Evolutionary conservation across 2,797 vertebrate species (phyloP).

Genomic region (Enoplosus armatus): DNA sequence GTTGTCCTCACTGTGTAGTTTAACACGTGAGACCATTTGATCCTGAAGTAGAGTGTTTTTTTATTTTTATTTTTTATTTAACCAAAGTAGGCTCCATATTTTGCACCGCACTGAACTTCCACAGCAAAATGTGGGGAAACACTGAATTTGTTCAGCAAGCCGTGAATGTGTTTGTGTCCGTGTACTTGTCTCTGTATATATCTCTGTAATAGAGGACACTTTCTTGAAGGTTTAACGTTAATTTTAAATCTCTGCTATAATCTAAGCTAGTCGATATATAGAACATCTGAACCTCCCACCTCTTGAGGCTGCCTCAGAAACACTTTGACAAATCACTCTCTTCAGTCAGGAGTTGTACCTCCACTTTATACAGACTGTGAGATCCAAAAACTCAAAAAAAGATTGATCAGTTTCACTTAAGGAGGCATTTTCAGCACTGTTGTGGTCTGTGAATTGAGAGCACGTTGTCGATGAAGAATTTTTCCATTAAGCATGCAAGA

Average conservation of each 20-base stretch:
- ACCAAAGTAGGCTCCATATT: background rate
- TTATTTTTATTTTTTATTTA: too few relatives aligned
- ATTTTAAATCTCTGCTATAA: background rate
- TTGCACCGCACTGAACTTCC: background rate
- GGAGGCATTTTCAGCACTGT: background rate
- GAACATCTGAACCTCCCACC: background rate
- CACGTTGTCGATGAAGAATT: background rate
- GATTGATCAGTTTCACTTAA: background rate
- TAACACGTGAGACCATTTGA: background rate
- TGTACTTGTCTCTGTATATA: conserved; percentile 32
- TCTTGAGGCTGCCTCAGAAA: background rate
- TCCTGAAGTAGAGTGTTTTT: background rate
- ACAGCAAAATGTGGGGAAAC: conserved; percentile 31
- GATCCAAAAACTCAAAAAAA: background rate
- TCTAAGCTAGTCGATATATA: background rate
- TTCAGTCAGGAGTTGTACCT: background rate
- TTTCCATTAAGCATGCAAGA: background rate
- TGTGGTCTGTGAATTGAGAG: conserved; percentile 59
- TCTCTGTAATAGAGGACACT: conserved; percentile 19
- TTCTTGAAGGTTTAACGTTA: background rate
- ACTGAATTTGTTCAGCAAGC: conserved; percentile 63
- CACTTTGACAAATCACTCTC: background rate
- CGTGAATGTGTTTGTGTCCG: conserved; percentile 41
- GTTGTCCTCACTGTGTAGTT: background rate
- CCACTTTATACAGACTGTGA: background rate